Conservation (phyloP, 2,797 vertebrate species). For the Poeciliopsis presidionis region DNA sequence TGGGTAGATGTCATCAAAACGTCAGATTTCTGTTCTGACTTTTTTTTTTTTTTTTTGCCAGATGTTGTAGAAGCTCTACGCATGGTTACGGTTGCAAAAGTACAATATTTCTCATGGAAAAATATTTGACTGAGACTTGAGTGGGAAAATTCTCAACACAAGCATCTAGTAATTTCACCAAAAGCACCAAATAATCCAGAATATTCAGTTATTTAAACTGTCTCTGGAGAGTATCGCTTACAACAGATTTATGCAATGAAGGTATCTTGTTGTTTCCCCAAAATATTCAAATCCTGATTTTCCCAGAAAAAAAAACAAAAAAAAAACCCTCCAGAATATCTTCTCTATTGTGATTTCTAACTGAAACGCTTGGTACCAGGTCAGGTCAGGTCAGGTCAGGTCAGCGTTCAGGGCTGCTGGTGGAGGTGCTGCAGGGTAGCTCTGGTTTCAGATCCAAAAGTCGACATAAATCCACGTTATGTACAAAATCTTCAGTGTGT, state of each 20-base stretch:
- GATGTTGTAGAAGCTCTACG: neutral
- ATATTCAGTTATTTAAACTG: neutral
- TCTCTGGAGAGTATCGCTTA: neutral
- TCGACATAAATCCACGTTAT: slow-evolving; percentile 51
- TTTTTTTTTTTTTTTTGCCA: neutral
- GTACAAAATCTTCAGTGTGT: slow-evolving; percentile 55
- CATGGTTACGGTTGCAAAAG: neutral
- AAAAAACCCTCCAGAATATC: neutral
- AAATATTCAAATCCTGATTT: neutral
- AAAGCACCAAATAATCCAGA: neutral
- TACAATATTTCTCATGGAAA: neutral
- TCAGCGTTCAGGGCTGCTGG: neutral
- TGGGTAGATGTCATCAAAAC: neutral
- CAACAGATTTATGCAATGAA: neutral
- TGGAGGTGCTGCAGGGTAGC: neutral
- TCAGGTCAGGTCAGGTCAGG: neutral
- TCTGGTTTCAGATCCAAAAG: neutral
- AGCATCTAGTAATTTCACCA: neutral
- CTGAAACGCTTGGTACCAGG: neutral
- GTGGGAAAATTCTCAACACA: neutral
- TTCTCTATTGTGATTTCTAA: neutral
- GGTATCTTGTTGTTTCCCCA: neutral
- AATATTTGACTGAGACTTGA: too few relatives aligned
- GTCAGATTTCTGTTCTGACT: neutral
- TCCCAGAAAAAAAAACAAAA: neutral